Evolutionary conservation across 2,797 vertebrate species (phyloP).

Genomic region (Danio kyathit): DNA sequence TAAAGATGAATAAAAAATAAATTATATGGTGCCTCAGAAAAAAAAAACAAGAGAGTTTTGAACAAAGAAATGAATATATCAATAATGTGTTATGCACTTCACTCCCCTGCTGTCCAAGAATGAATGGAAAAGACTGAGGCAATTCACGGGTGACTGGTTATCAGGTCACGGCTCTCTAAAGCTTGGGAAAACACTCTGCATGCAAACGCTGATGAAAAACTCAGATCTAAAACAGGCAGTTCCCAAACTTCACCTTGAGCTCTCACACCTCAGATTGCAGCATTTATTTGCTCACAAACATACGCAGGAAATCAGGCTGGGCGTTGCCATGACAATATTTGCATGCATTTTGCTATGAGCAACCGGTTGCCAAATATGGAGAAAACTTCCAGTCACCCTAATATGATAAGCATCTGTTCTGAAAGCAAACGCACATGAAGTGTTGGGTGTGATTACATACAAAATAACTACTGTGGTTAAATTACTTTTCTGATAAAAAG

Average conservation of each 20-base stretch:
- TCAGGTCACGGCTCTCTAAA: not conserved
- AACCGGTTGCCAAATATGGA: constrained; percentile 6
- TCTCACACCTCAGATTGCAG: not conserved
- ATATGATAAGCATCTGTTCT: constrained; percentile 1
- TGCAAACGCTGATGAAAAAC: not conserved
- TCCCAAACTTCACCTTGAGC: not conserved
- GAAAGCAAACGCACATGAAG: not conserved
- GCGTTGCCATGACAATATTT: constrained; percentile 49
- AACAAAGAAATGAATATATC: too few species aligned
- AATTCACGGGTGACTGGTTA: not conserved
- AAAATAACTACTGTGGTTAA: too few species aligned
- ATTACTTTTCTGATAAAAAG: too few species aligned
- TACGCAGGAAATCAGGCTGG: not conserved
- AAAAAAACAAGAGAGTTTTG: too few species aligned
- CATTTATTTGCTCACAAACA: not conserved
- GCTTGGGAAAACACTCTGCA: not conserved
- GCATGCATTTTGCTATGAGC: constrained; percentile 10
- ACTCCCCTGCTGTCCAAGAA: not conserved
- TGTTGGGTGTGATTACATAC: too few species aligned
- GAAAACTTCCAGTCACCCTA: not conserved
- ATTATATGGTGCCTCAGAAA: too few species aligned
- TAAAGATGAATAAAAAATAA: too few species aligned
- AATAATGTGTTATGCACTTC: too few species aligned
- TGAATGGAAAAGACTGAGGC: not conserved
- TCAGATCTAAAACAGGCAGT: not conserved